Evolutionary conservation across 2,113 vertebrate species (phyloP), one percentile per base, ranked within the genome.

Genomic region (Xiphorhynchus elegans): DNA sequence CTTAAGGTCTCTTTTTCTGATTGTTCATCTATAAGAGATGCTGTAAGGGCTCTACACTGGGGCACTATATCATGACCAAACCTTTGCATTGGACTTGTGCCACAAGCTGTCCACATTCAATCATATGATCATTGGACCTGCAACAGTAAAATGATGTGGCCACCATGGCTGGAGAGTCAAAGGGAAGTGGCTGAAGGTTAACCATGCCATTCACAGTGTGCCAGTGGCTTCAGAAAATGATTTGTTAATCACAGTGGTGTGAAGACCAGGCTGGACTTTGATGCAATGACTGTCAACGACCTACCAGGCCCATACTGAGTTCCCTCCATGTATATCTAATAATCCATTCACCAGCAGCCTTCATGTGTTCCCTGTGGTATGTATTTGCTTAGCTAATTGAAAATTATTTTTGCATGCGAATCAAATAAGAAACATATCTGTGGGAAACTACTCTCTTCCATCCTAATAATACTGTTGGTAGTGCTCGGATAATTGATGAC

Each of bases 361-460:
- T 69, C 59, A 23, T 19, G 9, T 76, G 26, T 68, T 80, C 55
- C 33, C 44, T 86, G 21, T 60, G 85, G 58, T 66, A 90, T 28
- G 26, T 33, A 86, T 37, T 82, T 84, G 11, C 75, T 55, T 73
- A 39, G 29, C 20, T 86, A 93, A 78, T 62, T 77, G 58, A 81
- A 72, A 87, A 63, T 37, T 68, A 37, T 62, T 80, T 76, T 87
- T 66, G 68, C 25, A 60, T 70, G 60, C 58, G 47, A 95, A 82
- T 87, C n/a, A 93, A 82, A 64, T 7, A 42, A 87, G 52, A 49
- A 81, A 11, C 4, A 4, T 70, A 67, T 75, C 68, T 81, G 64
- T 93, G 85, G 79, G 60, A 89, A 95, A 68, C 18, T 53, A 59
- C 10, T 90, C 13, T 76, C 14, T 55, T 88, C 74, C 49, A 1